Evolutionary conservation across 2,888 invertebrate genomes (phyloP), one percentile per base, ranked within the genome.

Genomic region (Penaeus monodon): DNA sequence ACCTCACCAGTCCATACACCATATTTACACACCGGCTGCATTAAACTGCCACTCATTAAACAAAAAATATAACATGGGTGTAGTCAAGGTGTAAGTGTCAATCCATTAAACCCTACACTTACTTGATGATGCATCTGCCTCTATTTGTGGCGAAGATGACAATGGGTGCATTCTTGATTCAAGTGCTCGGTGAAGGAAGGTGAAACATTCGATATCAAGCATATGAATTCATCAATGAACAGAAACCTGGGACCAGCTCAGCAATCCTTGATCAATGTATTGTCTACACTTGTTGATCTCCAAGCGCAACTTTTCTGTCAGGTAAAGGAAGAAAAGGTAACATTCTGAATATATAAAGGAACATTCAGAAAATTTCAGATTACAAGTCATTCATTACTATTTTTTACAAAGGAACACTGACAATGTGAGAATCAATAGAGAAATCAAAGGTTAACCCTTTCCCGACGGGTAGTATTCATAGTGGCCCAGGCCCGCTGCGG

Each of bases 201-300:
- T 99, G 92, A 99, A 99, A 29, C 99, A 99, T 93, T 99, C 99
- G 91, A 99, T 96, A 92, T 99, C 99, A 84, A 99, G 93, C 99
- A 99, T 99, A 92, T 99, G 99, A 7, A 99, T 94, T 98, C 98
- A 92, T 98, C 99, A 91, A 99, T 97, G 92, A 99, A 99, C 33
- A 99, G 93, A 22, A 99, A 66, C 99, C 99, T 0, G 99, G 99
- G 2, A 99, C 98, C 89, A 99, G 93, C 93, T 99, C 99, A 0
- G 99, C 99, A 88, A 98, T 97, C 99, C 99, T 93, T 99, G 98
- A 92, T 99, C 99, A 91, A 99, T 99, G 92, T 99, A 99, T 92
- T 97, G 93, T 99, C 98, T 0, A 99, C 88, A 98, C 96, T 94
- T 99, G 93, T 99, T 99, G 91, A 99, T 99, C 94, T 99, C 99